These are phyloP conservation scores for Morpho achilles DNA, from an alignment of 2,888 invertebrate species.

Conservation along the genomic window DNA sequence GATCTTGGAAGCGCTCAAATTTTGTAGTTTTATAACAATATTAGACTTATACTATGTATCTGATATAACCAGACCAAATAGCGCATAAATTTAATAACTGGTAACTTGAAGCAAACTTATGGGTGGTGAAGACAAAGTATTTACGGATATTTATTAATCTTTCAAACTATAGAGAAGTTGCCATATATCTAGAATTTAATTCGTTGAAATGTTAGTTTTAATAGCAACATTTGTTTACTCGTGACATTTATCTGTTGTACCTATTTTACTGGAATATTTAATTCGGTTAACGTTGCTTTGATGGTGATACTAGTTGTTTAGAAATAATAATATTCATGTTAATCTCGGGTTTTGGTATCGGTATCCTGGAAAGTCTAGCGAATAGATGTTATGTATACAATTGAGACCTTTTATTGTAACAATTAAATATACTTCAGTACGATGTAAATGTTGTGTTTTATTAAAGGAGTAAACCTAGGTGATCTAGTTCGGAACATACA, in stretches of 20 bases:
- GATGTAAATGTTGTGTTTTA: slow-evolving; percentile 23
- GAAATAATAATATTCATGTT: slow-evolving; percentile 48
- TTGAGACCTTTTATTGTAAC: slow-evolving; percentile 56
- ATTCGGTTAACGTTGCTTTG: slow-evolving; percentile 53
- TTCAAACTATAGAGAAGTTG: slow-evolving; percentile 26
- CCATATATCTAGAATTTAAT: slow-evolving; percentile 32
- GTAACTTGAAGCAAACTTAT: slow-evolving; percentile 13
- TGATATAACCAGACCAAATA: slow-evolving; percentile 46
- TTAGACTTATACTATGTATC: slow-evolving; percentile 28
- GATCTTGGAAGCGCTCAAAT: slow-evolving; percentile 53
- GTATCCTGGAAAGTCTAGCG: slow-evolving; percentile 41
- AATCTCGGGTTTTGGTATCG: slow-evolving; percentile 49
- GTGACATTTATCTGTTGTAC: slow-evolving; percentile 53
- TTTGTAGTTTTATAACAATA: slow-evolving; percentile 51
- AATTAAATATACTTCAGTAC: slow-evolving; percentile 56
- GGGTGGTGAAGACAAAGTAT: slow-evolving; percentile 14
- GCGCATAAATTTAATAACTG: slow-evolving; percentile 19
- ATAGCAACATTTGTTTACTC: slow-evolving; percentile 43
- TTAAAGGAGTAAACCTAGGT: slow-evolving; percentile 16
- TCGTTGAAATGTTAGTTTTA: slow-evolving; percentile 38
- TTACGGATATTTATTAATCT: slow-evolving; percentile 10
- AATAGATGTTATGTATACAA: slow-evolving; percentile 62
- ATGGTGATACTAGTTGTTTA: slow-evolving; percentile 69
- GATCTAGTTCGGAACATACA: slow-evolving; percentile 20
- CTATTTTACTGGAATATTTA: slow-evolving; percentile 47